Base-by-base conservation (phyloP, 1,140 invertebrate genomes). In the Scylla paramamosain region DNA sequence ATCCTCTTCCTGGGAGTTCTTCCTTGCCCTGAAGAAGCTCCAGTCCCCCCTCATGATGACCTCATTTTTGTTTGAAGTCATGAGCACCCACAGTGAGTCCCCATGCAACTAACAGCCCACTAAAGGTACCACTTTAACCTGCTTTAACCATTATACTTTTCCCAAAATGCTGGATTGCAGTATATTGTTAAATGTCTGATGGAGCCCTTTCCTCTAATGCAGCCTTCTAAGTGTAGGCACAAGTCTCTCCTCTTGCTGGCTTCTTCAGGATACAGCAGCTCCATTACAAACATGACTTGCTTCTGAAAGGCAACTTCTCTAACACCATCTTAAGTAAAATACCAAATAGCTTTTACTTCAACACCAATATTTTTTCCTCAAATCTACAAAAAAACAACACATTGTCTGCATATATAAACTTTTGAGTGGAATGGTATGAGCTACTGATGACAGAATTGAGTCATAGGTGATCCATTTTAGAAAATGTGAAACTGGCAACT, bases 91-190 rank as follows among this genome's bases (percentile, higher is more conserved):
- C 28, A 31, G 77, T 10, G 45, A 67, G 45, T 84, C 83, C 84
- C 83, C 77, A 87, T 46, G 32, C n/a, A 84, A 39, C 32, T 83
- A 77, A 93, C 86, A 93, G 82, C 92, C 92, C 84, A 84, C 92
- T 67, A 93, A 83, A 87, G 92, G 83, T 93, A 67, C 83, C 92
- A 93, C 25, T 32, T 87, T 87, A 93, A 45, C 92, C 45, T 59
- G 52, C 52, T 32, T 87, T 87, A 87, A n/a, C 92, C 45, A 45
- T 90, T 90, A 10, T 52, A 90, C 14, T 28, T 90, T 52, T 25
- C 29, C n/a, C 31, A 45, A 20, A 39, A 20, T 88, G 86, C n/a
- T 45, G 48, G 48, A 28, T 46, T 28, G 29, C 14, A 32, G 45
- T 59, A 32, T 88, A 10, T 48, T n/a, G 29, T 48, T 28, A 4